These are phyloP conservation scores for Equus przewalskii DNA, from an alignment of 2,113 vertebrate species.

Conservation along the genomic window DNA sequence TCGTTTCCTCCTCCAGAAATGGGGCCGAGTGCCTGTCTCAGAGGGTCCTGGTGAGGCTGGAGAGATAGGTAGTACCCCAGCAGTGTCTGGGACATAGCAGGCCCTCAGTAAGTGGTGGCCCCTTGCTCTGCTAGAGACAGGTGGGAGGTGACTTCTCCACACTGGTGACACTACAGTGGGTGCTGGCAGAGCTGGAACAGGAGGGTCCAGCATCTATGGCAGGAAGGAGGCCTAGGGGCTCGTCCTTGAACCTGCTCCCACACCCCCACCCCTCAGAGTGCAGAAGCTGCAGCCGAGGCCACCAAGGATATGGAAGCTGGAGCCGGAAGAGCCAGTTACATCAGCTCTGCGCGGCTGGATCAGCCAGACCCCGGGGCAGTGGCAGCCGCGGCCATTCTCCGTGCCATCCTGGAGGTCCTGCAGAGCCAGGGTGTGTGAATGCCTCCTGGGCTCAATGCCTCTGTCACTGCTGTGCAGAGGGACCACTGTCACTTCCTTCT, in stretches of 20 bases:
- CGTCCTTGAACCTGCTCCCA: background rate
- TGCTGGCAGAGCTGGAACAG: background rate
- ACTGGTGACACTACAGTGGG: background rate
- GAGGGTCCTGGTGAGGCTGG: background rate
- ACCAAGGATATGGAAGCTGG: conserved; percentile 92
- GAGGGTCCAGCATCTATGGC: background rate
- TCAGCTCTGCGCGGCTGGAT: conserved; percentile 89
- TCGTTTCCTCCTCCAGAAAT: background rate
- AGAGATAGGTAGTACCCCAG: background rate
- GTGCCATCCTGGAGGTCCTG: conserved; percentile 89
- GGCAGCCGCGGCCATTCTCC: conserved; percentile 90
- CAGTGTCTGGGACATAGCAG: background rate
- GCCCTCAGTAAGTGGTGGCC: background rate
- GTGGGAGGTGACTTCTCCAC: background rate
- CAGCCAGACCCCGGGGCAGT: conserved; percentile 94
- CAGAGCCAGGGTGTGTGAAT: conserved; percentile 63
- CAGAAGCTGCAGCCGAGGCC: conserved; percentile 90
- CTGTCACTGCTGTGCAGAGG: background rate
- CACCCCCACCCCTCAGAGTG: conserved; percentile 86
- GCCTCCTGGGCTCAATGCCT: background rate
- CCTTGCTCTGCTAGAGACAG: background rate
- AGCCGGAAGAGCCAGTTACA: conserved; percentile 96
- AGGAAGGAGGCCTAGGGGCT: background rate
- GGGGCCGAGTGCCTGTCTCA: background rate
- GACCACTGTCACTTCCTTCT: background rate